These are phyloP conservation scores for Drosophila pectinifera DNA, from an alignment of 1,140 invertebrate genomes.

Conservation along the genomic window DNA sequence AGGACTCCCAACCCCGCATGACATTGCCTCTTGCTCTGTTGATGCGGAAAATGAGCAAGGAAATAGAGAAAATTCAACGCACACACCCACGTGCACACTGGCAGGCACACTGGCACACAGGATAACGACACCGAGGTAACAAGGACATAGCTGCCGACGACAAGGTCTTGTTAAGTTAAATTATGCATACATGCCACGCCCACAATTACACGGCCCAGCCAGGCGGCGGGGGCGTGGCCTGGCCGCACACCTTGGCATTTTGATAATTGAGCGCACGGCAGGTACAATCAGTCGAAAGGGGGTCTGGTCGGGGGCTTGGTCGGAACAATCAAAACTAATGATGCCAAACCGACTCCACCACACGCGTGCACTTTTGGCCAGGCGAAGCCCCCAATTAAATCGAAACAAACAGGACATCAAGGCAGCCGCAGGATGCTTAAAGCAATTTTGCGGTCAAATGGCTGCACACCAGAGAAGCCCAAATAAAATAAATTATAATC, in stretches of 20 bases:
- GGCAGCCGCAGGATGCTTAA: slow-evolving; percentile 21
- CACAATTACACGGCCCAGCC: slow-evolving; percentile 20
- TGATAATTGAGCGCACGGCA: slow-evolving; percentile 47
- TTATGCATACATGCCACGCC: slow-evolving; percentile 75
- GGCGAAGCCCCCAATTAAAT: slow-evolving; percentile 34
- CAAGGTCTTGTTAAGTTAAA: slow-evolving; percentile 80
- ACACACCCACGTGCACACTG: too few species aligned
- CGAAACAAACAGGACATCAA: slow-evolving; percentile 23
- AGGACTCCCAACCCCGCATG: slow-evolving; percentile 29
- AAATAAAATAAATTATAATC: slow-evolving; percentile 24
- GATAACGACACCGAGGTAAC: slow-evolving; percentile 55
- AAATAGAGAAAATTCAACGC: slow-evolving; percentile 57
- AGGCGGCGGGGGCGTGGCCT: slow-evolving; percentile 20
- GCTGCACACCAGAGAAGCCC: slow-evolving; percentile 10
- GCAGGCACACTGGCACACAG: slow-evolving; percentile 1
- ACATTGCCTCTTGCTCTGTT: slow-evolving; percentile 73
- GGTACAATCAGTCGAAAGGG: slow-evolving; percentile 16
- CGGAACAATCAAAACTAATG: slow-evolving; percentile 29
- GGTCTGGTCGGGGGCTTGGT: slow-evolving; percentile 3
- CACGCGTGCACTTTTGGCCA: slow-evolving; percentile 9
- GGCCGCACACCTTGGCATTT: slow-evolving; percentile 46
- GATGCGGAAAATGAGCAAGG: slow-evolving; percentile 79
- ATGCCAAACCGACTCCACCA: slow-evolving; percentile 13
- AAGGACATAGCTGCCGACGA: slow-evolving; percentile 60
- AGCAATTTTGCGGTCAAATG: slow-evolving; percentile 37